Evolutionary conservation across 2,888 invertebrate genomes (phyloP).

Genomic region (Amphipoea lucens): DNA sequence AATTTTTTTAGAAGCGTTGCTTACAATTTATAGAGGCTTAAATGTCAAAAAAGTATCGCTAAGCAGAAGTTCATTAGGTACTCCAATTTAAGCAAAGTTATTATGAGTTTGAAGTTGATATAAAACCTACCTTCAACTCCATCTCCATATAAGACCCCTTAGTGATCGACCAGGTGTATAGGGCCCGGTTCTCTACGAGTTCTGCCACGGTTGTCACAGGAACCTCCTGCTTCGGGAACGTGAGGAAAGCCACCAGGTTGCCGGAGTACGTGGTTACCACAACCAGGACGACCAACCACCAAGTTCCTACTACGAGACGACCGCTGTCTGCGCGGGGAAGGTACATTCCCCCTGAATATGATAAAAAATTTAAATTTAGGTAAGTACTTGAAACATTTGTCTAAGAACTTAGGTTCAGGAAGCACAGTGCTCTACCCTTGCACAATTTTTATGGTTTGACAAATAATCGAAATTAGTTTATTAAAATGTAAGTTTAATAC

Average conservation of each 20-base stretch:
- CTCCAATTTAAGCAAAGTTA: neutral
- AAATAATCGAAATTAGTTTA: neutral
- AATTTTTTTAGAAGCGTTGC: neutral
- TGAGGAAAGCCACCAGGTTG: conserved; percentile 97
- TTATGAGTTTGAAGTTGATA: neutral
- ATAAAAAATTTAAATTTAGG: neutral
- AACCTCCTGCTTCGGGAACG: conserved; percentile 95
- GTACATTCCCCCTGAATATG: conserved; percentile 94
- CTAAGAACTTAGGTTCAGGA: neutral
- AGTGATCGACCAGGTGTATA: conserved; percentile 94
- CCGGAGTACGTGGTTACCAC: conserved; percentile 97
- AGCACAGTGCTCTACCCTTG: neutral
- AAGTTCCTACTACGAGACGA: conserved; percentile 95
- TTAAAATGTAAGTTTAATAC: neutral
- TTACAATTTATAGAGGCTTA: neutral
- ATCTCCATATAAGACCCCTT: conserved; percentile 94
- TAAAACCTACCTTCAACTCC: conserved; percentile 80
- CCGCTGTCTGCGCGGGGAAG: conserved; percentile 96
- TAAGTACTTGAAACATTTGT: neutral
- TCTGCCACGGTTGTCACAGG: conserved; percentile 93
- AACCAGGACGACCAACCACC: conserved; percentile 97
- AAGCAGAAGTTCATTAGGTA: neutral
- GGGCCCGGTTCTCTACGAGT: conserved; percentile 89
- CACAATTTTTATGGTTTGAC: neutral
- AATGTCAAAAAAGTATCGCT: neutral